Conservation (phyloP, 2,888 invertebrate genomes). For the Drosophila rellima region DNA sequence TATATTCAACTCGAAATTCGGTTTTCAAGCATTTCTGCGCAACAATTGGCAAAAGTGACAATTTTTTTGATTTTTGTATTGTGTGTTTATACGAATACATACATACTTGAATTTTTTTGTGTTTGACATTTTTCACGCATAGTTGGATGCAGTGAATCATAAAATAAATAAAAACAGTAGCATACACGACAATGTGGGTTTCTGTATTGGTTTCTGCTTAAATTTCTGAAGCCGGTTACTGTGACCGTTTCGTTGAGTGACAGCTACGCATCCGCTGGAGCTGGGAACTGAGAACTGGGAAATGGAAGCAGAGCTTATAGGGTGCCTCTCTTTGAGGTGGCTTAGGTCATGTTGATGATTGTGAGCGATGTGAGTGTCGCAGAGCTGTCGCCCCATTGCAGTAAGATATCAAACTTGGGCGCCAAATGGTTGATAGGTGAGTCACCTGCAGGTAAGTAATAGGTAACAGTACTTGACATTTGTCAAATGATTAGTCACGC, state of each 20-base stretch:
- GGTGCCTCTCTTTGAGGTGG: constrained; percentile 26
- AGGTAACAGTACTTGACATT: constrained; percentile 13
- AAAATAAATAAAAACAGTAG: constrained; percentile 41
- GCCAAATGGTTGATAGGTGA: constrained; percentile 42
- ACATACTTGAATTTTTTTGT: constrained; percentile 36
- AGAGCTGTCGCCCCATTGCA: constrained; percentile 43
- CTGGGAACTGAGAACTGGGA: neutral
- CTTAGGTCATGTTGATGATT: constrained; percentile 20
- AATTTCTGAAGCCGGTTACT: constrained; percentile 22
- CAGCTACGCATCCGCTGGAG: constrained; percentile 66
- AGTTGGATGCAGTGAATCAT: constrained; percentile 54
- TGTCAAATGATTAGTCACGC: constrained; percentile 64
- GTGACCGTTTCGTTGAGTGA: constrained; percentile 59
- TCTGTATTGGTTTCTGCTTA: constrained; percentile 8
- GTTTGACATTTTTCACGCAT: constrained; percentile 50
- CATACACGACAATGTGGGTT: constrained; percentile 13
- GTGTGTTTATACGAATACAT: constrained; percentile 3
- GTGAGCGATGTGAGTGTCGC: constrained; percentile 16
- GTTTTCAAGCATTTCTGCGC: constrained; percentile 42
- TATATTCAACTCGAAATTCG: constrained; percentile 43
- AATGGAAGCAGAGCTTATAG: constrained; percentile 5
- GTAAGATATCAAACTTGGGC: constrained; percentile 39
- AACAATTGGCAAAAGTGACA: constrained; percentile 56
- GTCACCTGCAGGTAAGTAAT: constrained; percentile 43
- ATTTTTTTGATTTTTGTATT: constrained; percentile 19